Base-by-base conservation (phyloP, 2,797 vertebrate species). In the Australoheros facetus region DNA sequence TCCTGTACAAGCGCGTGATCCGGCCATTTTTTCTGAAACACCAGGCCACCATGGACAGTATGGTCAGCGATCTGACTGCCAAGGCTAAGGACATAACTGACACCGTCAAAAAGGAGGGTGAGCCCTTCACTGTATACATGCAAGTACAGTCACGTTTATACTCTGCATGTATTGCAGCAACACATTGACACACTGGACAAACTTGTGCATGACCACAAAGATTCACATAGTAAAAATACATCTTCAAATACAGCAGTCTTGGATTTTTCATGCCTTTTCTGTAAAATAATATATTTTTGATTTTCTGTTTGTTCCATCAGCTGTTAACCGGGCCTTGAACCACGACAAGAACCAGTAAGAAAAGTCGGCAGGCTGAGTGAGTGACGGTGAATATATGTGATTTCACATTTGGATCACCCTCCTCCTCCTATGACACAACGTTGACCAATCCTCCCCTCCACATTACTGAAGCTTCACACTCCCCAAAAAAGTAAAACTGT, bases 21-120 rank as follows among this genome's bases (percentile, higher is more conserved):
- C 95, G 97, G 1, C 98, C 98, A 0, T 96, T 96, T 72, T 99
- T 99, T 92, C 90, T 99, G 89, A 96, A 94, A 84, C 97, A 99
- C 69, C 95, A 97, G 93, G 75, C 71, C 0, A 1, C 95, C 0
- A 91, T 99, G 86, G 98, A 99, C 92, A 93, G 19, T 1, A 37
- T 97, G 64, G 90, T 97, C 82, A 96, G 86, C 4, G 92, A 96
- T 39, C 93, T 99, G 83, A 93, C 94, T 26, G 75, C 94, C 74
- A 96, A 92, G 82, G 97, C 95, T 2, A 95, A 96, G 86, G 94
- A 89, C 21, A 39, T 92, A 0, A 96, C 96, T 0, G 95, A 97
- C 2, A 70, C 26, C 0, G 66, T 97, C 79, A 93, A 96, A 17
- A 92, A 93, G 86, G 96, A 97, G 94, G 97, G 98, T 99, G 93